Evolutionary conservation across 2,797 vertebrate species (phyloP).

Genomic region (Acipenser oxyrinchus): DNA sequence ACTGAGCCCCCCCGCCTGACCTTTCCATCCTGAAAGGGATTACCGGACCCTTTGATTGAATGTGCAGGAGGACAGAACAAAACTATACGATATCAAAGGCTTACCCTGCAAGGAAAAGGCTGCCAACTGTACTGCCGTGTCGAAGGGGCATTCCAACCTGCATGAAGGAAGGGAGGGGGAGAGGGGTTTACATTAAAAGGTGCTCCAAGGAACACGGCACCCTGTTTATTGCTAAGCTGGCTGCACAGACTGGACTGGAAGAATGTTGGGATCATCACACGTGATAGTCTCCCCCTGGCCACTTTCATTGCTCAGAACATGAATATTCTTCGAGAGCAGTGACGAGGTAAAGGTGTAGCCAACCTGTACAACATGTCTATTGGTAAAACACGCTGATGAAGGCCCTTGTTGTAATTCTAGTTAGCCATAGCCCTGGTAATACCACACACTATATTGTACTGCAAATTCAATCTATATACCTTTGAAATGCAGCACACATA

Average conservation of each 20-base stretch:
- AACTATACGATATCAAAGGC: conserved; percentile 19
- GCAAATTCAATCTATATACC: too few relatives aligned
- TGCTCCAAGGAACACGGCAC: not conserved
- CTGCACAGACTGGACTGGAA: not conserved
- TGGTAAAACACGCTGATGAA: too few relatives aligned
- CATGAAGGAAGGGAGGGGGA: conserved; percentile 6
- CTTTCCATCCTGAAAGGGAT: not conserved
- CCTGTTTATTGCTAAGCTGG: not conserved
- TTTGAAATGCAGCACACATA: too few relatives aligned
- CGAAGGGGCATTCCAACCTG: conserved; percentile 90
- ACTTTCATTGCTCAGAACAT: too few relatives aligned
- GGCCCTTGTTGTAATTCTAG: too few relatives aligned
- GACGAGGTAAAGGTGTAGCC: too few relatives aligned
- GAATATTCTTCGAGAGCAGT: too few relatives aligned
- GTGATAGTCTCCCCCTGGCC: too few relatives aligned
- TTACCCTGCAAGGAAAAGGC: conserved; percentile 90
- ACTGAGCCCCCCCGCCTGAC: not conserved
- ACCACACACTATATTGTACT: too few relatives aligned
- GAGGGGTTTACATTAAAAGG: not conserved
- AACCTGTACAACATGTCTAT: too few relatives aligned
- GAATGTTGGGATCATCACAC: not conserved
- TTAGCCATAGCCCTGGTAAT: too few relatives aligned
- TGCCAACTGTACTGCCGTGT: conserved; percentile 82
- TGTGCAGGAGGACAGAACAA: not conserved
- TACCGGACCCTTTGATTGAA: not conserved